phyloP scores from a whole-genome alignment of 2,113 vertebrate species.

The Nibea albiflora region DNA sequence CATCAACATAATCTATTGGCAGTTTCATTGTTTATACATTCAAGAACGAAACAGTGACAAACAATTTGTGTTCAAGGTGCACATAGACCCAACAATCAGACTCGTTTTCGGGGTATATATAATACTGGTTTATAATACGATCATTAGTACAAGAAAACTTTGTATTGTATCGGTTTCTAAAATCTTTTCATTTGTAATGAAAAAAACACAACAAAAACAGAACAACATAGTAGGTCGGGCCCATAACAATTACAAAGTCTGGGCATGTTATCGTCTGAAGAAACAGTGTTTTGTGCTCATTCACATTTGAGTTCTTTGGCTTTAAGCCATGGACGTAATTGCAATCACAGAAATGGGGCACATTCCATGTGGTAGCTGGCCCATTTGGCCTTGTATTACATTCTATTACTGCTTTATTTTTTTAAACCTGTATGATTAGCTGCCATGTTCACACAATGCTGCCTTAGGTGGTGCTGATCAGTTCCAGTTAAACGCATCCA shows the following conservation, averaged over 20 bases:
- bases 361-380: conserved; percentile 56
- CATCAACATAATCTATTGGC: not conserved
- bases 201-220: conserved; percentile 11
- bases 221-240: not conserved
- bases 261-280: conserved; percentile 63
- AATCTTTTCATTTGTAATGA: conserved; percentile 60
- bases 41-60: not conserved
- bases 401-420: conserved; percentile 22
- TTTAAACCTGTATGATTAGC: not conserved
- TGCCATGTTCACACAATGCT: conserved; percentile 2
- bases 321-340: conserved; percentile 50
- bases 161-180: conserved; percentile 42
- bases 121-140: conserved; percentile 24
- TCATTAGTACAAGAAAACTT: conserved; percentile 26
- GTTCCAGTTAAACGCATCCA: not conserved
- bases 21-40: not conserved
- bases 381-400: conserved; percentile 17
- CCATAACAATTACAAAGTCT: conserved; percentile 69
- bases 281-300: conserved; percentile 50
- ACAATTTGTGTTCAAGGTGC: not conserved
- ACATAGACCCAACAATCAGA: not conserved
- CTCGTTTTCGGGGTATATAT: conserved; percentile 5
- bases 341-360: conserved; percentile 51
- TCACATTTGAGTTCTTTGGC: conserved; percentile 41
- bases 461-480: conserved; percentile 1